Conservation (phyloP, 2,113 vertebrate genomes). For the Thermophis baileyi region DNA sequence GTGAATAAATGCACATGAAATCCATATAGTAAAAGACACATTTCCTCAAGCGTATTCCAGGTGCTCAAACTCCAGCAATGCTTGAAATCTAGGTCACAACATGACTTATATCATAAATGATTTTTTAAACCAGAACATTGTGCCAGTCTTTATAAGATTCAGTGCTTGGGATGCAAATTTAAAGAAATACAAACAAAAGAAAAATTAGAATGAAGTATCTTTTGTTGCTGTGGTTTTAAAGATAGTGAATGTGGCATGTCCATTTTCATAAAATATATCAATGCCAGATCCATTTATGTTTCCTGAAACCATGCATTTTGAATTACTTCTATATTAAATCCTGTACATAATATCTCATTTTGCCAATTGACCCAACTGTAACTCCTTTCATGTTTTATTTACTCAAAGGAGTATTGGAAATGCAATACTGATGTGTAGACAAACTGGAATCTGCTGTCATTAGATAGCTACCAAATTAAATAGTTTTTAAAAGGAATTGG, state of each 20-base stretch:
- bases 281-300: too few species aligned
- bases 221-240: neutral
- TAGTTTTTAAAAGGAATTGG: neutral
- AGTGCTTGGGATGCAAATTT: neutral
- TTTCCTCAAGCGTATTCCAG: slow-evolving; percentile 13
- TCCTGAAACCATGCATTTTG: neutral
- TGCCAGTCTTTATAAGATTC: slow-evolving; percentile 15
- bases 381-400: neutral
- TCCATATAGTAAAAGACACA: neutral
- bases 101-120: slow-evolving; percentile 10
- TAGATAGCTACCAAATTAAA: neutral
- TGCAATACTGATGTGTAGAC: neutral
- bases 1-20: neutral
- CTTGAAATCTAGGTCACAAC: slow-evolving; percentile 22
- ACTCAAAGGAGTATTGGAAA: neutral
- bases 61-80: neutral
- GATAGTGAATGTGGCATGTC: neutral
- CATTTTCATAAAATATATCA: neutral
- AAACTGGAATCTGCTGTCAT: neutral
- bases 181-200: neutral
- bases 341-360: neutral
- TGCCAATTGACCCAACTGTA: neutral
- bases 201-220: neutral
- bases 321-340: neutral
- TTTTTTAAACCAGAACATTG: slow-evolving; percentile 8